Conservation (phyloP, 2,113 vertebrate genomes). For the Daboia siamensis region DNA sequence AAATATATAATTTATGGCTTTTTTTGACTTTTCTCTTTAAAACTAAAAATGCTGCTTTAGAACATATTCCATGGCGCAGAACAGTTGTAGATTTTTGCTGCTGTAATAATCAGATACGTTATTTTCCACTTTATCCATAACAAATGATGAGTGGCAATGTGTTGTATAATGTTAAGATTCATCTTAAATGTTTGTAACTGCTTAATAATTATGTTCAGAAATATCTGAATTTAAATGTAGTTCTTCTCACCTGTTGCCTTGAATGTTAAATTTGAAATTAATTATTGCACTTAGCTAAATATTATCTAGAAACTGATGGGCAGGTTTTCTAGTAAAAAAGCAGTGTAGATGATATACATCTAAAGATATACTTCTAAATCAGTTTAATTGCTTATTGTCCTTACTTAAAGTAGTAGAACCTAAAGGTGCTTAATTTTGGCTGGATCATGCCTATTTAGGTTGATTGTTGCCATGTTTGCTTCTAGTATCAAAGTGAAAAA, state of each 20-base stretch:
- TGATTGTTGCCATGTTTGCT: background rate
- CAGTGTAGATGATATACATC: conserved; percentile 2
- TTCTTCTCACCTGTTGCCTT: conserved; percentile 65
- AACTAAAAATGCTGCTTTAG: conserved; percentile 70
- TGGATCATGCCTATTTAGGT: background rate
- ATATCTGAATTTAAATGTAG: conserved; percentile 53
- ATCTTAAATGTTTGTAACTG: conserved; percentile 50
- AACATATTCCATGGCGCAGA: conserved; percentile 51
- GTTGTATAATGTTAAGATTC: conserved; percentile 45
- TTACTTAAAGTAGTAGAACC: background rate
- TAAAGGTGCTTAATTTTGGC: background rate
- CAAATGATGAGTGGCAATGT: conserved; percentile 46
- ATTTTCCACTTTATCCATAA: conserved; percentile 47
- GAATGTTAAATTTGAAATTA: conserved; percentile 57
- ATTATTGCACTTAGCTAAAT: conserved; percentile 57
- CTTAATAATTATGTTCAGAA: conserved; percentile 56
- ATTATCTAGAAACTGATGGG: conserved; percentile 39
- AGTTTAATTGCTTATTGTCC: background rate
- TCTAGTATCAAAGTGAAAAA: background rate
- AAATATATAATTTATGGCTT: conserved; percentile 71
- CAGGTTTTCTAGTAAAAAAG: conserved; percentile 34
- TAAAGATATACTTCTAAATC: background rate
- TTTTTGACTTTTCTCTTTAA: conserved; percentile 63
- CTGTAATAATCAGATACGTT: conserved; percentile 44
- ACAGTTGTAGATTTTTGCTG: conserved; percentile 52